Conservation (phyloP, 2,797 vertebrate species). For the Eospalax fontanierii region DNA sequence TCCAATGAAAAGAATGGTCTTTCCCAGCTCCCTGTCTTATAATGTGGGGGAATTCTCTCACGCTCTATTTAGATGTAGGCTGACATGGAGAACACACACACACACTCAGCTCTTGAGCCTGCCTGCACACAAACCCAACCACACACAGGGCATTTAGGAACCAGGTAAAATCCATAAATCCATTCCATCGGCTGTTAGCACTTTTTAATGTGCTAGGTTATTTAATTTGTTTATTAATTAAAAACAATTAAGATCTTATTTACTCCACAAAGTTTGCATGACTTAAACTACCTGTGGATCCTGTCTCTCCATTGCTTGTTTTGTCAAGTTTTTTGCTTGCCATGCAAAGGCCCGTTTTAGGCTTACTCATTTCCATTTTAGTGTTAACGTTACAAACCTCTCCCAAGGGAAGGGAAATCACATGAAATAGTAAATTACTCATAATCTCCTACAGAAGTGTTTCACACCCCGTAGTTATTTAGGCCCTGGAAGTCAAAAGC, state of each 20-base stretch:
- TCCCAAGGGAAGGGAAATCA: constrained; percentile 38
- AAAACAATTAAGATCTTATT: constrained; percentile 65
- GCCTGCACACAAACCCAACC: not conserved
- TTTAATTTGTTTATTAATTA: constrained; percentile 63
- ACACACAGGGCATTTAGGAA: constrained; percentile 4
- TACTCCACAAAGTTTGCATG: not conserved
- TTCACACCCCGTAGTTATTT: not conserved
- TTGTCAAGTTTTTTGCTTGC: constrained; percentile 20
- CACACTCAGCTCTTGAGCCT: not conserved
- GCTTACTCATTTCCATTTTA: constrained; percentile 48
- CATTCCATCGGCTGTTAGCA: constrained; percentile 47
- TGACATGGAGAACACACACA: not conserved
- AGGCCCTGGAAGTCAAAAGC: not conserved
- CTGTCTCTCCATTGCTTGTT: not conserved
- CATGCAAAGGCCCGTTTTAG: constrained; percentile 10
- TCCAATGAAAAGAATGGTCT: constrained; percentile 14
- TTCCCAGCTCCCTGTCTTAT: not conserved
- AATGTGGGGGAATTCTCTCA: not conserved
- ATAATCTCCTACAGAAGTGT: not conserved
- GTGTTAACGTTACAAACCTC: constrained; percentile 2
- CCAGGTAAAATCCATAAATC: not conserved
- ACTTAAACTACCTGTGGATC: not conserved
- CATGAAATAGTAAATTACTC: constrained; percentile 33
- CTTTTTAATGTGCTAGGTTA: not conserved
- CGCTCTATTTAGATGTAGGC: not conserved